phyloP scores from a whole-genome alignment of 1,140 invertebrate species.

The Listronotus oregonensis region DNA sequence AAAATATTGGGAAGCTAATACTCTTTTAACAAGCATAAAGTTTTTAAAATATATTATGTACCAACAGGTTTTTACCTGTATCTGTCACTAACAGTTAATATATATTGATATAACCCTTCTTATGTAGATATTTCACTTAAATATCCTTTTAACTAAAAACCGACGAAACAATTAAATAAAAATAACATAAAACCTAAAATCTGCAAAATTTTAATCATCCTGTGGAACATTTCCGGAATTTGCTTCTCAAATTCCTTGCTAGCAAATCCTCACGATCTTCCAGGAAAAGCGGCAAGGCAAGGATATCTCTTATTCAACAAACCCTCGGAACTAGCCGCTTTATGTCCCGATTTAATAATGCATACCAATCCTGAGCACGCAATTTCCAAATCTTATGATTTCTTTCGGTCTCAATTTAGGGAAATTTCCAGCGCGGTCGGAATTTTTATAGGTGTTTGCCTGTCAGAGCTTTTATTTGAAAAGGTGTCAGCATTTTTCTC shows the following conservation, averaged over 20 bases:
- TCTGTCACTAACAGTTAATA: too few species aligned
- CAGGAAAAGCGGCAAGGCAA: conserved; percentile 9
- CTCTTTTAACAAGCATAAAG: too few species aligned
- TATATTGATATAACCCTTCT: too few species aligned
- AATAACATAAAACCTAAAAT: too few species aligned
- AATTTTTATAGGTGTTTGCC: conserved; percentile 38
- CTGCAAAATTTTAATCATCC: not conserved
- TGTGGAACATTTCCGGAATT: conserved; percentile 10
- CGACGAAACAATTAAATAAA: too few species aligned
- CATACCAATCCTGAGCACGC: conserved; percentile 36
- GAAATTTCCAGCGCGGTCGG: conserved; percentile 34
- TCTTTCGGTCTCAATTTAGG: conserved; percentile 34
- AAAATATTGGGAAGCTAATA: too few species aligned
- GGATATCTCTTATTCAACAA: conserved; percentile 38
- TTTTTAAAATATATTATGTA: too few species aligned
- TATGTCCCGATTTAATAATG: conserved; percentile 36
- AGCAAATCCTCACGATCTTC: conserved; percentile 9
- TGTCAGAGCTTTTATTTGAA: conserved; percentile 28
- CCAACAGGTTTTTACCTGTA: too few species aligned
- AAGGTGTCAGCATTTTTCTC: conserved; percentile 34
- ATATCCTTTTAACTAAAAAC: too few species aligned
- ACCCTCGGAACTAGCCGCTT: conserved; percentile 33
- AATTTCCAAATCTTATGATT: conserved; percentile 39
- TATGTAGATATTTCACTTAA: too few species aligned
- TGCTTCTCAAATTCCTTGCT: conserved; percentile 11